Conservation (phyloP, 2,888 invertebrate genomes). For the Pristionchus arcanus region DNA sequence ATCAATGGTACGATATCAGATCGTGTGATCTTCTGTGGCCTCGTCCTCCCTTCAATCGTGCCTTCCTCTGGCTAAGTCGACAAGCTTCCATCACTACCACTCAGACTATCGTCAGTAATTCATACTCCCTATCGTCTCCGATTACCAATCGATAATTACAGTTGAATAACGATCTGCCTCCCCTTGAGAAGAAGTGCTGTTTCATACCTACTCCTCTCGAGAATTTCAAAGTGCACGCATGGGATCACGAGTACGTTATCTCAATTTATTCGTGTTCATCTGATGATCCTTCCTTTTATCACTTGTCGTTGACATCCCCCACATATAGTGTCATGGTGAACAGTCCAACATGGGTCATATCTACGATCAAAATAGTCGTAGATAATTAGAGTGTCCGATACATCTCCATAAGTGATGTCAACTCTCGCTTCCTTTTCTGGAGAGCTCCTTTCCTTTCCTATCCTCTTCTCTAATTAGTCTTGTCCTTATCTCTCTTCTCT, state of each 20-base stretch:
- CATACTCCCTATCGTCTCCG: neutral
- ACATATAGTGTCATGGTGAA: too few relatives aligned
- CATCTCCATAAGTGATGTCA: neutral
- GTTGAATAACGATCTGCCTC: slow-evolving; percentile 1
- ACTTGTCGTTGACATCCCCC: too few relatives aligned
- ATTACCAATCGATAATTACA: neutral
- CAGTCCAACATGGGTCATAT: too few relatives aligned
- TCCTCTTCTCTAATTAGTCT: slow-evolving; percentile 12
- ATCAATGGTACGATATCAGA: neutral
- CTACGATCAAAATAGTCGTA: neutral
- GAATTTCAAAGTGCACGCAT: neutral
- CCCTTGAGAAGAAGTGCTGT: too few relatives aligned
- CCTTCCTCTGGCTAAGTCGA: slow-evolving; percentile 6
- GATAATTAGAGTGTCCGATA: neutral
- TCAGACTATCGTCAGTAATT: neutral
- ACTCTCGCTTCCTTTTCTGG: neutral
- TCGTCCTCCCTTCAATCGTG: slow-evolving; percentile 35
- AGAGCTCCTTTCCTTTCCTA: slow-evolving; percentile 4
- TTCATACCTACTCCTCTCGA: neutral
- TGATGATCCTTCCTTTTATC: neutral
- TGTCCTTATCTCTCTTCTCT: neutral
- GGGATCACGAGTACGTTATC: neutral
- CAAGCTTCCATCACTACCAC: neutral
- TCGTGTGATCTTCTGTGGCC: slow-evolving; percentile 52
- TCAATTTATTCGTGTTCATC: neutral